Evolutionary conservation across 2,888 invertebrate species (phyloP), one percentile per base, ranked within the genome.

Genomic region (Meteorus cinctellus): DNA sequence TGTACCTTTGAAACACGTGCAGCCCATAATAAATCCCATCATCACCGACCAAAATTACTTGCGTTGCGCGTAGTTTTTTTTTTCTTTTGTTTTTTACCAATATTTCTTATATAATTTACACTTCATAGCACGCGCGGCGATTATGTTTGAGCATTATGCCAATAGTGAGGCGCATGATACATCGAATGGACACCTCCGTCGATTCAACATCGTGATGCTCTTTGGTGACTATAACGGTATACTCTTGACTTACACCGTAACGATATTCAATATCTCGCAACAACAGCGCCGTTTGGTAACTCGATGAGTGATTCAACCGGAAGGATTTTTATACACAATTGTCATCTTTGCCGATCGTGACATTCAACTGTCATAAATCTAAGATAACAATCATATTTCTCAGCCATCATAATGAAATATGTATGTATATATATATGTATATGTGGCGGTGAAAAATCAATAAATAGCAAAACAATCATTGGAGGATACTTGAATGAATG

Each of bases 11-110:
- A 96, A 93, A 92, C 96, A 96, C 91, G 96, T 95, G 93, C 96
- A 96, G 91, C 96, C 96, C 96, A 96, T 96, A 92, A 96, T 96
- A 93, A 95, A 96, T 92, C 96, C 96, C 96, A 96, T 96, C 95
- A 96, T 95, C 92, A 77, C 80, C 80, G 76, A 77, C 72, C 72
- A 65, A 60, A 72, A 60, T 72, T 27, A 55, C 24, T 55, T 55
- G 36, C 69, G 14, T 63, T 48, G n/a, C 10, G 59, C 45, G 41
- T 55, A 63, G 60, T 48, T 36, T 59, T 62, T 36, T 24, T 59
- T 16, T 6, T 27, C 1, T 34, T 34, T 34, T 34, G 8, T 55
- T 31, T 27, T 70, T 74, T 29, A 10, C 59, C 63, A 68, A 67
- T 69, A 24, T 55, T 55, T 48, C 60, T 71, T 19, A 8, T 55